phyloP scores from a whole-genome alignment of 2,888 invertebrate species.

The Anoncus sp. region DNA sequence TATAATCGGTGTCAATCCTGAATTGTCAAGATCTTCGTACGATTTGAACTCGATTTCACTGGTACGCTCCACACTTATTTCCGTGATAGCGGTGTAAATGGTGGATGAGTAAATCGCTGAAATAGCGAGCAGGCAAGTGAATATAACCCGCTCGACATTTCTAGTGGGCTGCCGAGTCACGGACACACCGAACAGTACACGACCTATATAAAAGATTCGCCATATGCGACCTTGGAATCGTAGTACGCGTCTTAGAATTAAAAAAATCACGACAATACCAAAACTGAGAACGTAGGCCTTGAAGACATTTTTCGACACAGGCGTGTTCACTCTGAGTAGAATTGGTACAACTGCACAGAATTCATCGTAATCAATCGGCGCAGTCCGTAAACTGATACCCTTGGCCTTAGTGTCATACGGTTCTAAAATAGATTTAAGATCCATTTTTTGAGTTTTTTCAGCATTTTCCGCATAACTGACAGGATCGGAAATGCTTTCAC shows the following conservation, averaged over 20 bases:
- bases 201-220: conserved; percentile 41
- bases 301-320: neutral
- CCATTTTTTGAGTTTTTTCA: conserved; percentile 42
- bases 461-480: too few species aligned
- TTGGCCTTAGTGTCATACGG: conserved; percentile 33
- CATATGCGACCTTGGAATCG: conserved; percentile 39
- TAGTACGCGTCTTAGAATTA: conserved; percentile 13
- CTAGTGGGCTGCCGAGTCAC: conserved; percentile 29
- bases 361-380: conserved; percentile 12
- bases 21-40: conserved; percentile 58
- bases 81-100: conserved; percentile 60
- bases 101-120: conserved; percentile 57
- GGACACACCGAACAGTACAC: conserved; percentile 56
- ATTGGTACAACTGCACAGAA: conserved; percentile 63
- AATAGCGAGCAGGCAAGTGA: conserved; percentile 48
- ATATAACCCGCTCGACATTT: conserved; percentile 57
- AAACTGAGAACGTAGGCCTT: neutral
- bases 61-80: conserved; percentile 32
- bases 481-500: too few species aligned
- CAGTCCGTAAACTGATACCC: conserved; percentile 34
- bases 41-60: conserved; percentile 36
- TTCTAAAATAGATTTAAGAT: conserved; percentile 34
- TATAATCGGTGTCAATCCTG: conserved; percentile 52
- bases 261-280: conserved; percentile 31
- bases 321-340: too few species aligned